Percentiles rank a stretch among this genome's conserved stretches.
Conservation (phyloP, 2,113 vertebrate species). For the Sterna hirundo region DNA sequence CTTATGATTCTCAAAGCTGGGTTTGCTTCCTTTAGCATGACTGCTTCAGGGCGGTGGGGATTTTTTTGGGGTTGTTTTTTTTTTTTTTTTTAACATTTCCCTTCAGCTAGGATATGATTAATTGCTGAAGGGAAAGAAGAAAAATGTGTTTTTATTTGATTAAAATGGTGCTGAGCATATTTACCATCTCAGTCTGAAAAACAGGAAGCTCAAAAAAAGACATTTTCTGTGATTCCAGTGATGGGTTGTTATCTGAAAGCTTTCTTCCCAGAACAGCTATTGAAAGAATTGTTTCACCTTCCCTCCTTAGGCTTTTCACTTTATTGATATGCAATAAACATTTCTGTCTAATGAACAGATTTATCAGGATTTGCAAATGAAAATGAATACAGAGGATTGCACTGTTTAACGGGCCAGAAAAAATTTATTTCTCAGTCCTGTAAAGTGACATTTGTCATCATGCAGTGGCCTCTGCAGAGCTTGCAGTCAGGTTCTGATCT, state of each 20-base stretch:
- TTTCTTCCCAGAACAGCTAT: background rate
- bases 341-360: background rate
- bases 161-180: background rate
- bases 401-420: background rate
- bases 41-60: background rate
- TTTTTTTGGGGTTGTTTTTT: background rate
- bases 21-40: background rate
- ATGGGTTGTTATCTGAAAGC: background rate
- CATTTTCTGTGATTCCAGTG: background rate
- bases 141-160: background rate
- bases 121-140: background rate
- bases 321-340: background rate
- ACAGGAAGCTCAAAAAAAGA: background rate
- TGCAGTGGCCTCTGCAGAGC: background rate
- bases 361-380: background rate
- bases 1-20: background rate
- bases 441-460: background rate
- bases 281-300: background rate
- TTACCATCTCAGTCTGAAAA: background rate
- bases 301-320: background rate
- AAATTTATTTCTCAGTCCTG: background rate
- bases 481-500: background rate
- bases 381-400: background rate
- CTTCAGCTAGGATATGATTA: background rate
- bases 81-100: background rate